Evolutionary conservation across 2,113 vertebrate species (phyloP), one percentile per base, ranked within the genome.

Genomic region (Nestor notabilis): DNA sequence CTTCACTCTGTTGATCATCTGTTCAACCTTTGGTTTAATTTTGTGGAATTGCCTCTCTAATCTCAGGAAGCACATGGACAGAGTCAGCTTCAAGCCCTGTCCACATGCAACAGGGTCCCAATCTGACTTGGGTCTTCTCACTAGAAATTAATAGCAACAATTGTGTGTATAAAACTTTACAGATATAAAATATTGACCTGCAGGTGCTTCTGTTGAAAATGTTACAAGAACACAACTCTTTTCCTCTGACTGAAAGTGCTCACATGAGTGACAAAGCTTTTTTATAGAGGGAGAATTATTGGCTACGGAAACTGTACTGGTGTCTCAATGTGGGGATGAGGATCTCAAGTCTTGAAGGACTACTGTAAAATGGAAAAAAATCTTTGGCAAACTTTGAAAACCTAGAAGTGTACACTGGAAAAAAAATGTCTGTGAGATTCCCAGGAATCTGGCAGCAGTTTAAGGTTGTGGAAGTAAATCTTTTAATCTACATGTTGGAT

Each of bases 51-150:
- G 14, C 35, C 39, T 44, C 35, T 2, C 0, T n/a, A 5, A 3
- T 61, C 19, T 53, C 28, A 35, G n/a, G n/a, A 69, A 84, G 31
- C 47, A 10, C 52, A 20, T 11, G 29, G 25, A 2, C 44, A 69
- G 37, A 55, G 39, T 11, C 63, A 53, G 17, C 28, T 46, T 46
- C n/a, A 21, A 52, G 44, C 33, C 6, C 31, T 6, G 1, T 20
- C 60, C 18, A 0, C 9, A 25, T 7, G 4, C 0, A 1, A 3
- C 13, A 9, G 23, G 28, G 7, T 25, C 49, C 53, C 2, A 3
- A 27, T 52, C 29, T 49, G 50, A 4, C 13, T 47, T 2, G 2
- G 46, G 52, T 13, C 10, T 21, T 56, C 71, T 76, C 71, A 18
- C 9, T 43, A 6, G 39, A 28, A 80, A 49, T 55, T 4, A 43